Conservation (phyloP, 2,113 vertebrate genomes). For the Pterocles orientalis region DNA sequence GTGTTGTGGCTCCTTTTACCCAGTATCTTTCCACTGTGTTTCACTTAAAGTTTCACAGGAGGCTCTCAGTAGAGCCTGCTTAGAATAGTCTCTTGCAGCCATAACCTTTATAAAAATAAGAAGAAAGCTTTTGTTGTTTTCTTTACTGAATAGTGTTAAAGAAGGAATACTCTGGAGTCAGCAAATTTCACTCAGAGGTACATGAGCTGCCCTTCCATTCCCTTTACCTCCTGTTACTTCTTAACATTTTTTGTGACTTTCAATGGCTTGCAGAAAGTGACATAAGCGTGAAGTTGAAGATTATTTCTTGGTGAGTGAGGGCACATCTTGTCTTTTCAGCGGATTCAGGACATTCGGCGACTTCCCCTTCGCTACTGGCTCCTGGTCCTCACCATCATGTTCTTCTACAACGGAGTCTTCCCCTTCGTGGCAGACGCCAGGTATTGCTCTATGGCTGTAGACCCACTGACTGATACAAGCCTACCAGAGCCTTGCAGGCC, state of each 20-base stretch:
- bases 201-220: neutral
- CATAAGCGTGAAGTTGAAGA: neutral
- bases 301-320: neutral
- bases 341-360: conserved; percentile 74
- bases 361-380: conserved; percentile 81
- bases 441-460: conserved; percentile 27
- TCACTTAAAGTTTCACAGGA: neutral
- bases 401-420: conserved; percentile 84
- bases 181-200: neutral
- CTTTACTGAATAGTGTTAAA: neutral
- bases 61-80: neutral
- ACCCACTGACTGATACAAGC: neutral
- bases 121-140: neutral
- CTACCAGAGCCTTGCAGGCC: neutral
- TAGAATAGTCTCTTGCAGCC: neutral
- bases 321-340: conserved; percentile 60
- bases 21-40: neutral
- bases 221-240: neutral
- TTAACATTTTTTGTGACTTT: neutral
- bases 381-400: conserved; percentile 84
- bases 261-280: neutral
- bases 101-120: neutral
- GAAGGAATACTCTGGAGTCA: neutral
- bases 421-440: conserved; percentile 84
- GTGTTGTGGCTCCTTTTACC: neutral